A percentile compares a stretch with the other conserved stretches of the same genome.
phyloP scores from a whole-genome alignment of 2,797 vertebrate species.

The Knipowitschia caucasica region DNA sequence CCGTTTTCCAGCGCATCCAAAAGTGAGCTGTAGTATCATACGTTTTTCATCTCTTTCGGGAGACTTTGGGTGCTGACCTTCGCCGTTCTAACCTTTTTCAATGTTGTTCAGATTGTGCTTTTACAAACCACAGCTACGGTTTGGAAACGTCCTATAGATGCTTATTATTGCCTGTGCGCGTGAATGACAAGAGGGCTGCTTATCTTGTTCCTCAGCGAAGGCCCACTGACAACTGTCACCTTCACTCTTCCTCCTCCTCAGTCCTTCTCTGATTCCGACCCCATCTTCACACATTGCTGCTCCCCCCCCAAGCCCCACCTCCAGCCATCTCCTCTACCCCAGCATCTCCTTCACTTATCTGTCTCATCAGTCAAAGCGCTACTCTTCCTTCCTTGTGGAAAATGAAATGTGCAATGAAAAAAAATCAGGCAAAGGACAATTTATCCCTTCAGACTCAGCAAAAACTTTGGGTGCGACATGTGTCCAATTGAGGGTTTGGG shows the following conservation, averaged over 20 bases:
- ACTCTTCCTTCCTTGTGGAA: conserved; percentile 37
- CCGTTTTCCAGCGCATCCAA: too few species aligned
- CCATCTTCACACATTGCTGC: conserved; percentile 38
- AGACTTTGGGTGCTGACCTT: not conserved
- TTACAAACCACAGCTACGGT: conserved; percentile 33
- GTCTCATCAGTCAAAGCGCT: conserved; percentile 70
- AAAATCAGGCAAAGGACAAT: conserved; percentile 52
- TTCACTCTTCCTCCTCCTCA: conserved; percentile 49
- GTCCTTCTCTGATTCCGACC: conserved; percentile 9
- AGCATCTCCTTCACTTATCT: conserved; percentile 71
- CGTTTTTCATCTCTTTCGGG: too few species aligned
- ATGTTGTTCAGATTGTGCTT: conserved; percentile 7
- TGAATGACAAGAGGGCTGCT: conserved; percentile 58
- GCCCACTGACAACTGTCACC: conserved; percentile 67
- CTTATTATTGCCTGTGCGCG: conserved; percentile 42
- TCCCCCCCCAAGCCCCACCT: conserved; percentile 10
- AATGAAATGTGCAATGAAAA: conserved; percentile 43
- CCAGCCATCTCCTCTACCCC: conserved; percentile 40
- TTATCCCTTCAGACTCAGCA: conserved; percentile 61
- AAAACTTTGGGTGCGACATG: conserved; percentile 60
- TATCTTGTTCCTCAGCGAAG: conserved; percentile 60
- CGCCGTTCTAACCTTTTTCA: not conserved
- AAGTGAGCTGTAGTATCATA: too few species aligned
- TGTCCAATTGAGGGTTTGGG: conserved; percentile 65
- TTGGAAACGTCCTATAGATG: conserved; percentile 21